Evolutionary conservation across 2,113 vertebrate genomes (phyloP), one percentile per base, ranked within the genome.

Genomic region (Pseudorasbora parva): DNA sequence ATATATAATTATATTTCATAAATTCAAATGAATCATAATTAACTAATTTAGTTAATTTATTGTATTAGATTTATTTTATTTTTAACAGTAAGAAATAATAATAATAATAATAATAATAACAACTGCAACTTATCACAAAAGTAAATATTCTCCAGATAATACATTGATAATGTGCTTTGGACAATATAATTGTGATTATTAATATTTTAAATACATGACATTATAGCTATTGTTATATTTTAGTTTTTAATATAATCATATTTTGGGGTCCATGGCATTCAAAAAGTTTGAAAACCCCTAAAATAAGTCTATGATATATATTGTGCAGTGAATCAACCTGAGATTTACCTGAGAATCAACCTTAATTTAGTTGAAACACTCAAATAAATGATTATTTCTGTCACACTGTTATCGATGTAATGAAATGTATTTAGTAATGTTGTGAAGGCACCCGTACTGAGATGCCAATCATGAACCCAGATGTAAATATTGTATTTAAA

Each of bases 381-480:
- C 33, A 8, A 66, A 37, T 8, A 66, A 19, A 66, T 66, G 37
- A 68, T 4, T 33, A 33, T 19, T 66, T 17, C 14, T 30, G 8
- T 33, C 7, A 66, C 15, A 68, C 8, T 68, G 59, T 73, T 25
- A 43, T 49, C 37, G 59, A 88, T 87, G 88, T 84, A 83, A 86
- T 19, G 8, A 21, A 21, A 68, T 41, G 8, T 17, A 37, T 68
- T 37, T 37, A 41, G 30, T 68, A 41, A 37, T 41, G 8, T 37
- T 68, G 37, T 68, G 21, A 68, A 84, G 69, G 57, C 15, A 51
- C 15, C 47, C 2, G 30, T 41, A 41, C 19, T 68, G 64, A 68
- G 19, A 74, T 49, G 45, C 8, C 5, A 51, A 4, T 74, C 23
- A 30, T 17, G 17, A 74, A 51, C 12, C 12, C 25, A 51, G 23